These are phyloP conservation scores for Corythucha ciliata DNA, from an alignment of 2,888 invertebrate species.

Conservation along the genomic window DNA sequence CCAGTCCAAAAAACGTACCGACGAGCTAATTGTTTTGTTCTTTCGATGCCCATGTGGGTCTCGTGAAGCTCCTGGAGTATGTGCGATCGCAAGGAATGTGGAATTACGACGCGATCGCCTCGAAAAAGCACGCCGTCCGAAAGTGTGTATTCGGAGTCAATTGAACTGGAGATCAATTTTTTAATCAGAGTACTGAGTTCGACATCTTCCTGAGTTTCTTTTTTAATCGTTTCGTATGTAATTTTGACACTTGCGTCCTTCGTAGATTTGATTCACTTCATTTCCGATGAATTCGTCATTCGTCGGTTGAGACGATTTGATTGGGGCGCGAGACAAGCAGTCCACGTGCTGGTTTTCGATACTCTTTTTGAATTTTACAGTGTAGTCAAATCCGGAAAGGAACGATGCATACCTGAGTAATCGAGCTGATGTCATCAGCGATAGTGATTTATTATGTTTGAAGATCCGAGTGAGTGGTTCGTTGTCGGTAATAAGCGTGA, in stretches of 20 bases:
- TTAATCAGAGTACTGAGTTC: constrained; percentile 7
- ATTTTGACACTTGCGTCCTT: constrained; percentile 16
- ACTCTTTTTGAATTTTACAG: constrained; percentile 25
- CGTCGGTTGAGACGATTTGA: not conserved
- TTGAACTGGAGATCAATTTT: constrained; percentile 1
- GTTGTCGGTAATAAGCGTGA: constrained; percentile 24
- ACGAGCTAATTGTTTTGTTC: constrained; percentile 14
- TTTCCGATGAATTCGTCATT: constrained; percentile 7
- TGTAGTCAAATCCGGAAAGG: constrained; percentile 11
- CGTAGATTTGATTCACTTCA: constrained; percentile 8
- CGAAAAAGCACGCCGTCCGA: constrained; percentile 14
- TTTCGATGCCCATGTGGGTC: constrained; percentile 24
- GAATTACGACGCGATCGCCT: constrained; percentile 13
- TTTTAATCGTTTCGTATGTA: constrained; percentile 12
- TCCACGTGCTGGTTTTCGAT: constrained; percentile 27
- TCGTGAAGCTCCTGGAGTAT: constrained; percentile 35
- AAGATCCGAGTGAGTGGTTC: constrained; percentile 23
- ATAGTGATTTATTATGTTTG: constrained; percentile 14
- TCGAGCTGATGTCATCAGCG: constrained; percentile 21
- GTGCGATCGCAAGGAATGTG: constrained; percentile 9
- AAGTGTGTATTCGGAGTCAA: constrained; percentile 13
- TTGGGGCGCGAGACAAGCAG: constrained; percentile 26
- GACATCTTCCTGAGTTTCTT: constrained; percentile 21
- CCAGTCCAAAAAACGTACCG: constrained; percentile 13
- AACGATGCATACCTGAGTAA: constrained; percentile 26